Evolutionary conservation across 2,113 vertebrate species (phyloP), one percentile per base, ranked within the genome.

Genomic region (Anas platyrhynchos): DNA sequence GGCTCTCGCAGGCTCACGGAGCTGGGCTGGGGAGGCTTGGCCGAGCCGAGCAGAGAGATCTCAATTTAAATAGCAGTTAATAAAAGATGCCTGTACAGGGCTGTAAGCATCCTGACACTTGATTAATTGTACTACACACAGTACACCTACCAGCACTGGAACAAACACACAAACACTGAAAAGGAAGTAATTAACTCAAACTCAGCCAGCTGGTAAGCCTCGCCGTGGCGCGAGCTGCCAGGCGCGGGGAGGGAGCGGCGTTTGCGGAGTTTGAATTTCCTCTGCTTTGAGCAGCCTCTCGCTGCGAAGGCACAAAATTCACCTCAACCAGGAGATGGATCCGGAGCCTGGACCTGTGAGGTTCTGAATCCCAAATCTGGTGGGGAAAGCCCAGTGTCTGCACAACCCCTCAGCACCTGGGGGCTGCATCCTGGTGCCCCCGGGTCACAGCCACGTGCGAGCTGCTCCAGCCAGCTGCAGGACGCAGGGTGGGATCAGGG

Each of bases 181-280:
- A 73, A 52, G 62, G 55, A 68, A 74, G 50, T 16, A 7, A 34
- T 61, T 65, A 54, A 36, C 76, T 72, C 63, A 11, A 21, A 3
- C 61, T 23, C 58, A 20, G 71, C n/a, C 75, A 6, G 69, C 36
- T 32, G 61, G 50, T n/a, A 23, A 67, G 58, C 31, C 1, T 38
- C 65, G 8, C 7, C 2, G 13, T 7, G 13, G 9, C 3, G 52
- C 16, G 25, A 46, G 3, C 22, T 1, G 63, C 29, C n/a, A 20
- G 46, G 69, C 62, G 0, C 5, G 5, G 48, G 26, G 41, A 65
- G 26, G 34, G 13, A 36, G 34, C 8, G 0, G 15, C 75, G 25
- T 38, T 13, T 8, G 3, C 16, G 4, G 4, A 4, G 10, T 1
- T 11, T 0, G 5, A 29, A 17, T 16, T 43, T 31, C 15, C 16